phyloP scores from a whole-genome alignment of 2,113 vertebrate species.

The Gavia stellata region DNA sequence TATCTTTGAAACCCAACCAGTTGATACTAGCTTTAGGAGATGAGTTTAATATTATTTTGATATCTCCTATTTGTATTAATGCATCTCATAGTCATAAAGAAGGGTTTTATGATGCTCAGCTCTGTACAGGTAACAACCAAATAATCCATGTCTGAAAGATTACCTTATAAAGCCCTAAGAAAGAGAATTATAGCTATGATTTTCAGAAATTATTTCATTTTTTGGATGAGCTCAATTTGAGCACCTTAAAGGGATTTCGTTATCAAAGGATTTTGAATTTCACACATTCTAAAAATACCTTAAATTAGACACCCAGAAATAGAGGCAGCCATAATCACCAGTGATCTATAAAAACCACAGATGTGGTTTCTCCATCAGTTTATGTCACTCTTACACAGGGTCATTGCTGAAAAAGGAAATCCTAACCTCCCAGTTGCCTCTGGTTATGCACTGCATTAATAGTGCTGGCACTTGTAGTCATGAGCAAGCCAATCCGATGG shows the following conservation, averaged over 20 bases:
- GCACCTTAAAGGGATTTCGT: background rate
- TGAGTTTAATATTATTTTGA: background rate
- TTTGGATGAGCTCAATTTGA: background rate
- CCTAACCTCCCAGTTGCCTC: background rate
- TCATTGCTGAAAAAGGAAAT: background rate
- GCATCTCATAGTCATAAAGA: background rate
- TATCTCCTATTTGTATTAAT: background rate
- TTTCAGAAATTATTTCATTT: background rate
- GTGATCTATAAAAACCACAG: background rate
- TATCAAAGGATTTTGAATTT: background rate
- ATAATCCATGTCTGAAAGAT: background rate
- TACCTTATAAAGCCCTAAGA: background rate
- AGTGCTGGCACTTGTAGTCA: background rate
- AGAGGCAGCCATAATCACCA: background rate
- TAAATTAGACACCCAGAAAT: background rate
- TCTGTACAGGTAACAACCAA: background rate
- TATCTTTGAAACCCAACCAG: background rate
- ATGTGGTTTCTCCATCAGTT: background rate
- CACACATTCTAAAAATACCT: background rate
- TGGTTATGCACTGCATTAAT: background rate
- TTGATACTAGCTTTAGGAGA: background rate
- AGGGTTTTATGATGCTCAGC: background rate
- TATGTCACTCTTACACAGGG: background rate
- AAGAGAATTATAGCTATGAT: background rate
- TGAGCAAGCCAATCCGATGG: background rate